These are phyloP conservation scores for Semnornis frantzii DNA, from an alignment of 2,113 vertebrate genomes.

Conservation along the genomic window DNA sequence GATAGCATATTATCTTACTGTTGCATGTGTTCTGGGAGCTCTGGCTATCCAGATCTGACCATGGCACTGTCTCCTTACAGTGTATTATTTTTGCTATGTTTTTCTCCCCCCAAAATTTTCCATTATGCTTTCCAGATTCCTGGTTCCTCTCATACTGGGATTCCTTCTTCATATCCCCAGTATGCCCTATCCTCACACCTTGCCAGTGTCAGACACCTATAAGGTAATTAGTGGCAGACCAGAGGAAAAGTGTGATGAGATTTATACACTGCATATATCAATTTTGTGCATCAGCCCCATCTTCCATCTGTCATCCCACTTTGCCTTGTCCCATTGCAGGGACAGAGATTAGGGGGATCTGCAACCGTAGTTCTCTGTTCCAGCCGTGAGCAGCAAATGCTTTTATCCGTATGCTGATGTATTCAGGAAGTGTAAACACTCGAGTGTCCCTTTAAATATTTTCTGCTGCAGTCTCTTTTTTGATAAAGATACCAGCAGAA, in stretches of 20 bases:
- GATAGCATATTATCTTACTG: neutral
- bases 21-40: neutral
- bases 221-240: neutral
- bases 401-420: neutral
- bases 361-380: neutral
- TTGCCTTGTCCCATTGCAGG: neutral
- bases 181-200: neutral
- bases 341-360: neutral
- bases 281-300: neutral
- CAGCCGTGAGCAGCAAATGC: neutral
- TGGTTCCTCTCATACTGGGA: neutral
- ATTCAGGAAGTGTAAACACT: constrained; percentile 13
- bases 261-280: neutral
- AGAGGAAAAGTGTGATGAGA: neutral
- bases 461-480: constrained; percentile 47
- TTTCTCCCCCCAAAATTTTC: neutral
- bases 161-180: neutral
- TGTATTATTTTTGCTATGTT: neutral
- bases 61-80: neutral
- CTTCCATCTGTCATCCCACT: neutral
- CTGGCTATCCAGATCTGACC: neutral
- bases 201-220: neutral
- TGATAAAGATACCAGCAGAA: constrained; percentile 25
- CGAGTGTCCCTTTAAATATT: constrained; percentile 52
- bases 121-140: neutral